Conservation (phyloP, 2,113 vertebrate species). For the Octodon degus region DNA sequence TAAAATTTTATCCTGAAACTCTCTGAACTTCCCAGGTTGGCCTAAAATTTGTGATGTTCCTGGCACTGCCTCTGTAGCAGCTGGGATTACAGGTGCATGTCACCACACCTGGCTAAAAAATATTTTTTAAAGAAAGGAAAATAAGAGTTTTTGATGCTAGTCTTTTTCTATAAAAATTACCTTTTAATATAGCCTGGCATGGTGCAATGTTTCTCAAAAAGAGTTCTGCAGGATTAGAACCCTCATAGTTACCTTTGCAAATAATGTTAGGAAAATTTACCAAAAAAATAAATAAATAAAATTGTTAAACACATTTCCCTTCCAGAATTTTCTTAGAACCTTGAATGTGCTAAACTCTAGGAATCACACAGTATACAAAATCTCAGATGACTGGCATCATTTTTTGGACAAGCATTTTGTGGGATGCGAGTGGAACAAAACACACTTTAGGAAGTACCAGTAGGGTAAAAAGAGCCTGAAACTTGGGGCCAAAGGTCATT, state of each 20-base stretch:
- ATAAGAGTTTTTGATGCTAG: not conserved
- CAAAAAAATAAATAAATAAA: not conserved
- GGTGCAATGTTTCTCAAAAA: conserved; percentile 14
- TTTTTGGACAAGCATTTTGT: not conserved
- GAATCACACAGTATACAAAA: not conserved
- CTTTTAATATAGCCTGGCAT: not conserved
- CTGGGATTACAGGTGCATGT: not conserved
- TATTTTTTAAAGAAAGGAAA: conserved; percentile 7
- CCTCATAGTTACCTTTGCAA: not conserved
- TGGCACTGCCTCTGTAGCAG: not conserved
- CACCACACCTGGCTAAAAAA: not conserved
- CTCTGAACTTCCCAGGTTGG: not conserved
- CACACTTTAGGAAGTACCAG: not conserved
- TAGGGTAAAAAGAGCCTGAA: not conserved
- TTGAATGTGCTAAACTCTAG: not conserved
- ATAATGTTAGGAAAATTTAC: conserved; percentile 36
- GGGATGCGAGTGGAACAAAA: not conserved
- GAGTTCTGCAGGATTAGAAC: not conserved
- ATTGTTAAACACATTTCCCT: not conserved
- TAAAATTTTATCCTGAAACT: not conserved
- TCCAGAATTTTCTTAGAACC: not conserved
- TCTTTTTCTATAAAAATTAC: conserved; percentile 32
- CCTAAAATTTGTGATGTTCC: not conserved
- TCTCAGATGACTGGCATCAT: not conserved
- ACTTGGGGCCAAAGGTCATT: not conserved